Base-by-base conservation (phyloP, 2,888 invertebrate genomes). In the Cryptus viduatorius region DNA sequence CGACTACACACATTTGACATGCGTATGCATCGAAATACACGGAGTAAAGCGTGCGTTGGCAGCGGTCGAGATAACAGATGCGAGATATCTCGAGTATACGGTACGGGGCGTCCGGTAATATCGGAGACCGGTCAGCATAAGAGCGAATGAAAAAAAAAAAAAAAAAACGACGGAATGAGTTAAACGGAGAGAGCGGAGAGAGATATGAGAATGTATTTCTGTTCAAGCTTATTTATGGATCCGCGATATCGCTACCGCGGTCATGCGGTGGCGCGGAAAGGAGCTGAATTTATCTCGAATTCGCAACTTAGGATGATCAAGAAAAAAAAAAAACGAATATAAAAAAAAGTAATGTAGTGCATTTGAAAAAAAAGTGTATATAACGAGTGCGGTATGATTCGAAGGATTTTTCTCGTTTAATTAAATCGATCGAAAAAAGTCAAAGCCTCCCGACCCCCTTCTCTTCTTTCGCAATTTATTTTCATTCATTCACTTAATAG, bases 161-260 rank as follows among this genome's bases (percentile, higher is more conserved):
- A 53, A 19, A 53, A 31, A 71, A 50, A 24, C 14, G 31, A 4
- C 14, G 75, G 53, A 67, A 56, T 16, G 69, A 24, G 31, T 44
- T 48, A 16, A 46, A 42, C 44, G 37, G 31, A 59, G 56, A 53
- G 16, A 44, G 24, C n/a, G 50, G 72, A 64, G 61, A 73, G 85
- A 87, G 91, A 90, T 90, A 90, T 88, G 89, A 79, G 79, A 89
- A 89, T 89, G 90, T 91, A 92, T 91, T 91, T 92, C 89, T 92
- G 90, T 87, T 76, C 82, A 77, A 84, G 88, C 87, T 90, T 91
- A 91, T 91, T 92, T 91, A 91, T 88, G 90, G 88, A 89, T 87
- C 83, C 85, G 80, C 87, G 92, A 92, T 91, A 91, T 86, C 87
- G 88, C 82, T 79, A 82, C 82, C 67, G 87, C 82, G 76, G 86